phyloP scores from a whole-genome alignment of 2,113 vertebrate species.

The Oceanodroma tethys region DNA sequence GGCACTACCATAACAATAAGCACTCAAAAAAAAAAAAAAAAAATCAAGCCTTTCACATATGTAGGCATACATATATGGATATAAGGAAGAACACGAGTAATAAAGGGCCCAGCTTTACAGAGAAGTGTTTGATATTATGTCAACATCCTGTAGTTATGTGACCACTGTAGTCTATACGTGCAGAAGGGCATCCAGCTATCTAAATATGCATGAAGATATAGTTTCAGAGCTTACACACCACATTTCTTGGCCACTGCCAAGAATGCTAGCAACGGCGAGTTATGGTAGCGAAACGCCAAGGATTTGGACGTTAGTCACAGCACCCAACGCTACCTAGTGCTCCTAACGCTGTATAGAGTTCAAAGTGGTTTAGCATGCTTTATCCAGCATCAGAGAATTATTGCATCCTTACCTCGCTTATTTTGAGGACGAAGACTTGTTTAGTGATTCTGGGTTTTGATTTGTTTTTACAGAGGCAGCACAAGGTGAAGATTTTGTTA shows the following conservation, averaged over 20 bases:
- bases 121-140: background rate
- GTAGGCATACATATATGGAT: background rate
- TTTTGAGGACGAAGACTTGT: background rate
- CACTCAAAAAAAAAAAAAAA: background rate
- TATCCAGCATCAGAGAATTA: background rate
- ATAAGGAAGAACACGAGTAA: background rate
- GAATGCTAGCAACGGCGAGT: background rate
- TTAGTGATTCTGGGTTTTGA: fast-evolving
- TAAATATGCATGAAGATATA: background rate
- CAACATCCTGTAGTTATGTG: background rate
- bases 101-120: background rate
- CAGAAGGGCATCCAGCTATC: background rate
- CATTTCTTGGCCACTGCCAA: background rate
- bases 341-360: fast-evolving
- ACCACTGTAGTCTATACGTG: background rate
- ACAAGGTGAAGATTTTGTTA: background rate
- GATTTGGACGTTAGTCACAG: background rate
- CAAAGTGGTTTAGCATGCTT: background rate
- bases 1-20: background rate
- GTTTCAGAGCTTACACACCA: background rate
- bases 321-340: background rate
- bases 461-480: background rate
- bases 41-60: background rate
- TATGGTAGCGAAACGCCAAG: background rate
- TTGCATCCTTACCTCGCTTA: fast-evolving